Conservation (phyloP, 2,113 vertebrate species). For the Hippocampus zosterae region DNA sequence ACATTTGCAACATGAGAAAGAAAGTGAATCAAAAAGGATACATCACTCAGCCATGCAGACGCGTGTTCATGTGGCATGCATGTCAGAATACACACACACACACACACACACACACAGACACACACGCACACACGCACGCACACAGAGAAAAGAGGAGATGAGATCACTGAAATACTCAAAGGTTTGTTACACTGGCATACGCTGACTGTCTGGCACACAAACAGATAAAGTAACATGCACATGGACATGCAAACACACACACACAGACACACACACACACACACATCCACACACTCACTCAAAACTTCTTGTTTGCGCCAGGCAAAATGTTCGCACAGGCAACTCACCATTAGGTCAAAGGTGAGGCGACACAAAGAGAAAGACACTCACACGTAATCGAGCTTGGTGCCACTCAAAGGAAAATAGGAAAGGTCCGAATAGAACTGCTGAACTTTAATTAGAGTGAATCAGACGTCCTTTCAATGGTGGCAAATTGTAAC, state of each 20-base stretch:
- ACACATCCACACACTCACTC: too few relatives aligned
- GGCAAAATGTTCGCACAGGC: too few relatives aligned
- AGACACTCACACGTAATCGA: too few relatives aligned
- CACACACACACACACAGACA: background rate
- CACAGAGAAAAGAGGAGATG: slow-evolving; percentile 61
- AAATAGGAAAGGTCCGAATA: too few relatives aligned
- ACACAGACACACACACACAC: too few relatives aligned
- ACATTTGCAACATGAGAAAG: slow-evolving; percentile 80
- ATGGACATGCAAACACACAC: background rate
- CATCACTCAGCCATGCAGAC: slow-evolving; percentile 20
- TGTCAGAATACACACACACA: background rate
- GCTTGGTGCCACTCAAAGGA: too few relatives aligned
- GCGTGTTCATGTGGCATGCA: slow-evolving; percentile 39
- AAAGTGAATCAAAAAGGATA: slow-evolving; percentile 45
- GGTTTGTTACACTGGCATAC: slow-evolving; percentile 45
- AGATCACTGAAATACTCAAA: slow-evolving; percentile 57
- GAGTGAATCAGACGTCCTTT: background rate
- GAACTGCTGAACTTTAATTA: background rate
- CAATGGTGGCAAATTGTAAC: too few relatives aligned
- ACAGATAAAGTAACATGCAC: slow-evolving; percentile 10
- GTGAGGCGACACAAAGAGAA: too few relatives aligned
- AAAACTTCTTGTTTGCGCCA: too few relatives aligned
- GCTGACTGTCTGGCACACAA: slow-evolving; percentile 17
- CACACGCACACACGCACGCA: slow-evolving; percentile 7
- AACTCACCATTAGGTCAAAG: too few relatives aligned